These are phyloP conservation scores for Serripes groenlandicus DNA, from an alignment of 2,888 invertebrate species.

Conservation along the genomic window DNA sequence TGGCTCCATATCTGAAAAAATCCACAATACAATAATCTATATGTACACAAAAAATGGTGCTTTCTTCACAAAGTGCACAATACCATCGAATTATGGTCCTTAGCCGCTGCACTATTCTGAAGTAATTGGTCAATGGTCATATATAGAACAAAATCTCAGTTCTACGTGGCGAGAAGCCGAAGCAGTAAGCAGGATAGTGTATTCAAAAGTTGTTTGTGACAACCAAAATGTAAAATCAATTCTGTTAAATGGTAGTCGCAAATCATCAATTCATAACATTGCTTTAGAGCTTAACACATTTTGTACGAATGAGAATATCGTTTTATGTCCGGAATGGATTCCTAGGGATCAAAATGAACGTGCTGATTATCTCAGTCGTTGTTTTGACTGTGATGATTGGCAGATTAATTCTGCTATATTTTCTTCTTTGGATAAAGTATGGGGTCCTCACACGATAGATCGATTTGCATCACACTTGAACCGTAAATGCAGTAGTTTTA, in stretches of 20 bases:
- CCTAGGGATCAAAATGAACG: background rate
- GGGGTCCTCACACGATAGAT: conserved; percentile 28
- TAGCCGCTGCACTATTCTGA: too few relatives aligned
- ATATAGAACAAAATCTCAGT: background rate
- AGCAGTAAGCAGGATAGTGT: background rate
- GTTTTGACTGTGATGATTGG: conserved; percentile 29
- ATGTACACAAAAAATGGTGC: too few relatives aligned
- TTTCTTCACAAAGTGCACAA: too few relatives aligned
- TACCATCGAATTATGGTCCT: too few relatives aligned
- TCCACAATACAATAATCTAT: too few relatives aligned
- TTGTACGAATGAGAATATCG: background rate
- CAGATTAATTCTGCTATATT: background rate
- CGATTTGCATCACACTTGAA: conserved; percentile 27
- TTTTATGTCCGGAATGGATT: background rate
- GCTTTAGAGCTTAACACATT: background rate
- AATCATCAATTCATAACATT: background rate
- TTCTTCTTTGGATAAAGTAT: background rate
- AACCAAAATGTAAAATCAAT: conserved; percentile 12
- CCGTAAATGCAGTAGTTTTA: conserved; percentile 24
- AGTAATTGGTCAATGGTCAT: background rate
- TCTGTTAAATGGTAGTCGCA: background rate
- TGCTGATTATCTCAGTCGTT: conserved; percentile 15
- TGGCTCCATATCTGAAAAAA: too few relatives aligned
- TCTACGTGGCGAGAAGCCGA: conserved; percentile 13
- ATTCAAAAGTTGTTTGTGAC: background rate